Percentiles rank a stretch among this genome's conserved stretches.
Evolutionary conservation across 2,113 vertebrate genomes (phyloP).

Genomic region (Thalassoma bifasciatum): DNA sequence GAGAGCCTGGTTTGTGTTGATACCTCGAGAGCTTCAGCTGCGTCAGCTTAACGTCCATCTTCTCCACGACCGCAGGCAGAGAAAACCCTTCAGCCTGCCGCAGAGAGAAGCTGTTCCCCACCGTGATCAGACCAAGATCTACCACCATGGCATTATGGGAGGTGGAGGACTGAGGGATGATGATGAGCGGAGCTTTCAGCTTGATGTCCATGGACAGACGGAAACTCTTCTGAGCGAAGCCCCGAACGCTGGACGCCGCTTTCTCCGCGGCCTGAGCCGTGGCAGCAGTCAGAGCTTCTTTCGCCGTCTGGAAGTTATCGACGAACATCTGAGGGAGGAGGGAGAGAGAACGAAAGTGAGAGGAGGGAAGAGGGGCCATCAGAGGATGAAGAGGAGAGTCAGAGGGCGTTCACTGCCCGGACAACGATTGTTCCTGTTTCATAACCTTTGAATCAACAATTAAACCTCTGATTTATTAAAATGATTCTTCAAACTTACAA

Average conservation of each 20-base stretch:
- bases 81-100: slow-evolving; percentile 75
- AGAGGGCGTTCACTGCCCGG: slow-evolving; percentile 30
- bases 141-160: slow-evolving; percentile 88
- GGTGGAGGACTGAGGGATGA: slow-evolving; percentile 91
- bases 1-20: not conserved
- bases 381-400: not conserved
- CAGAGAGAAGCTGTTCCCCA: slow-evolving; percentile 90
- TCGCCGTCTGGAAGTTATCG: slow-evolving; percentile 93
- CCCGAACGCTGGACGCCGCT: slow-evolving; percentile 92
- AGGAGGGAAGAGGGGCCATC: rapidly evolving
- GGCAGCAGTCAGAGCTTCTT: slow-evolving; percentile 89
- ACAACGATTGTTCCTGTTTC: slow-evolving; percentile 38
- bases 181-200: slow-evolving; percentile 94
- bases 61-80: slow-evolving; percentile 90
- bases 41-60: slow-evolving; percentile 90
- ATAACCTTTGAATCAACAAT: slow-evolving; percentile 12
- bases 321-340: slow-evolving; percentile 86
- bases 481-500: not conserved
- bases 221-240: slow-evolving; percentile 92
- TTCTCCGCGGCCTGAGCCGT: slow-evolving; percentile 93
- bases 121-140: slow-evolving; percentile 93
- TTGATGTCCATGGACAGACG: slow-evolving; percentile 88
- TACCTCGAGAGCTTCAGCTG: slow-evolving; percentile 94
- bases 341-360: not conserved
- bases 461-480: slow-evolving; percentile 7